These are phyloP conservation scores for Drosophila suboccidentalis DNA, from an alignment of 2,888 invertebrate species.

Conservation along the genomic window DNA sequence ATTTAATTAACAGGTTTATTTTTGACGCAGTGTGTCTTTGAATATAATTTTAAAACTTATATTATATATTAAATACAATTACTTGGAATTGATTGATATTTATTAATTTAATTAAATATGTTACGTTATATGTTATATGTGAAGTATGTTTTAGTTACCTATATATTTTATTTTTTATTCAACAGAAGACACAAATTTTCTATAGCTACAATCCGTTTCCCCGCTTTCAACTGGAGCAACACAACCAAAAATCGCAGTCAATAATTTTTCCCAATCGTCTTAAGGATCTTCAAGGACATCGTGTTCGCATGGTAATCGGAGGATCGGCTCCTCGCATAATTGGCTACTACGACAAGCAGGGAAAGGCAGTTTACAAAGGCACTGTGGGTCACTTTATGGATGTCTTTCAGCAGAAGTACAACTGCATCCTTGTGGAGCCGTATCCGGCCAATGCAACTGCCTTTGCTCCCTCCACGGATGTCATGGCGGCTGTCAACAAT, in stretches of 20 bases:
- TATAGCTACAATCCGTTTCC: slow-evolving; percentile 78
- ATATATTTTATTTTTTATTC: slow-evolving; percentile 1
- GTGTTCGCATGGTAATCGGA: slow-evolving; percentile 63
- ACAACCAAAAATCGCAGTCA: slow-evolving; percentile 2
- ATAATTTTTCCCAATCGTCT: slow-evolving; percentile 69
- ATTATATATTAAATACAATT: too few relatives aligned
- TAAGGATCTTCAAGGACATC: slow-evolving; percentile 64
- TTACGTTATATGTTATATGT: too few relatives aligned
- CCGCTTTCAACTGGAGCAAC: slow-evolving; percentile 60
- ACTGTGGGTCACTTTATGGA: slow-evolving; percentile 72
- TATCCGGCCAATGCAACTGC: slow-evolving; percentile 32
- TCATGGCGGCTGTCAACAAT: slow-evolving; percentile 67
- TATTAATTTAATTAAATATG: too few relatives aligned
- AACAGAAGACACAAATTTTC: slow-evolving; percentile 53
- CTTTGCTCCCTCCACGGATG: slow-evolving; percentile 49
- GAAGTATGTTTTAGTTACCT: too few relatives aligned
- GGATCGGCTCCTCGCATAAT: slow-evolving; percentile 77
- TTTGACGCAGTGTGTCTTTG: too few relatives aligned
- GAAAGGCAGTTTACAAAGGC: slow-evolving; percentile 60
- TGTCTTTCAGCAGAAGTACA: slow-evolving; percentile 70
- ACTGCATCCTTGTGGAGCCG: slow-evolving; percentile 64
- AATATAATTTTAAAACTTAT: too few relatives aligned
- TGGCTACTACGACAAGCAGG: slow-evolving; percentile 49
- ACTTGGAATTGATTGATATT: too few relatives aligned
- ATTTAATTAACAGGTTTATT: too few relatives aligned